Evolutionary conservation across 1,140 invertebrate species (phyloP), one percentile per base, ranked within the genome.

Genomic region (Anthonomus grandis): DNA sequence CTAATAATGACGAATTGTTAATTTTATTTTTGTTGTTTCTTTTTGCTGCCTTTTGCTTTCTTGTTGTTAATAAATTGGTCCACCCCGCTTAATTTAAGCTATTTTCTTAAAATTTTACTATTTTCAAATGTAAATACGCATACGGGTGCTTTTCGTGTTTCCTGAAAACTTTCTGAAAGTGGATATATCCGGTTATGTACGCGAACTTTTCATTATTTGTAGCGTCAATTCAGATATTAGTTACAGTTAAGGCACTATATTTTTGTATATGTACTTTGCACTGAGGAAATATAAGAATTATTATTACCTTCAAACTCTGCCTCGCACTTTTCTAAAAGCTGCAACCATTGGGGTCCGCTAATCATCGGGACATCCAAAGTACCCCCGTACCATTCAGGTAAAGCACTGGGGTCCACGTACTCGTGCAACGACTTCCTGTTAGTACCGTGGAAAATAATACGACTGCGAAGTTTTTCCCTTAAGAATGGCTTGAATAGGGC

Each of bases 401-500:
- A 75, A 60, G 82, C 86, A 63, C 90, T 87, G 13, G 90, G 84
- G 25, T 82, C 83, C 23, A 95, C 80, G 67, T 92, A 76, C 59
- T 89, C 79, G 66, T 94, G 87, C 18, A 95, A 76, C 5, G 87
- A 84, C 58, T 87, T 86, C 13, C 87, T 78, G 68, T 94, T 89
- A 1, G 80, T 87, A 18, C 91, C 90, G 70, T 94, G 87, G 79
- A 93, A 92, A 39, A 86, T 80, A 37, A 92, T 90, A 41, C 88
- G 80, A 36, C 71, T 82, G 44, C 81, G 83, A 15, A 91, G 73
- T 65, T 91, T 91, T 61, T 89, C 86, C 34, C 81, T 79, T 0
- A 95, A 74, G 74, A 95, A 91, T 4, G 89, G 91, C 70, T 93
- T 93, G 72, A 93, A 89, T 9, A 95, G 78, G 8, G 86, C 79